Evolutionary conservation across 2,888 invertebrate species (phyloP), one percentile per base, ranked within the genome.

Genomic region (Thymelicus sylvestris): DNA sequence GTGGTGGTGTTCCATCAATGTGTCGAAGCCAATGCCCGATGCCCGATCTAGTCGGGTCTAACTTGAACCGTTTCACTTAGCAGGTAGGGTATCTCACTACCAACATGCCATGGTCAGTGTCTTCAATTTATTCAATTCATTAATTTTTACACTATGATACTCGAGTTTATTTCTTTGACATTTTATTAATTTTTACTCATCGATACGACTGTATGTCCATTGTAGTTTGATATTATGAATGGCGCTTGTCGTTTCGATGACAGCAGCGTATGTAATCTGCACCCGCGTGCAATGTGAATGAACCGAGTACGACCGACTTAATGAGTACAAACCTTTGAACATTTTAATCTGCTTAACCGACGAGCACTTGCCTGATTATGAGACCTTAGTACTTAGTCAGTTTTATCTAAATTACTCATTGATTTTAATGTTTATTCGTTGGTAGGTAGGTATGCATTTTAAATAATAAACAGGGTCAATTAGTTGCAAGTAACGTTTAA

Each of bases 221-320:
- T 72, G 59, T 63, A 66, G 57, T 64, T 70, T 57, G 67, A 67
- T 71, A 75, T 77, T 79, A 80, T 79, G 79, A 81, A 80, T 80
- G 78, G 77, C 77, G 74, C 24, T 57, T 13, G 66, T 66, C 66
- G 48, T 60, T 48, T 60, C 48, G 57, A 52, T 31, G 57, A 31
- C 57, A 31, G 57, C 31, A 57, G 12, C 3, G 57, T 12, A 31
- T 57, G 31, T 57, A 31, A 31, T 57, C 24, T 57, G n/a, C 19
- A 44, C 8, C 48, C 64, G 66, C 66, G 59, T 72, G 73, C 67
- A 72, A 77, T 76, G 85, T 86, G 84, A 86, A 86, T 85, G 86
- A 85, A 86, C 86, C 80, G 78, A 64, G 61, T 66, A 66, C 48
- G 52, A 61, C 50, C 57, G 67, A 61, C 50, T 50, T 60, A 66